Evolutionary conservation across 2,888 invertebrate species (phyloP).

Genomic region (Creontiades dilutus): DNA sequence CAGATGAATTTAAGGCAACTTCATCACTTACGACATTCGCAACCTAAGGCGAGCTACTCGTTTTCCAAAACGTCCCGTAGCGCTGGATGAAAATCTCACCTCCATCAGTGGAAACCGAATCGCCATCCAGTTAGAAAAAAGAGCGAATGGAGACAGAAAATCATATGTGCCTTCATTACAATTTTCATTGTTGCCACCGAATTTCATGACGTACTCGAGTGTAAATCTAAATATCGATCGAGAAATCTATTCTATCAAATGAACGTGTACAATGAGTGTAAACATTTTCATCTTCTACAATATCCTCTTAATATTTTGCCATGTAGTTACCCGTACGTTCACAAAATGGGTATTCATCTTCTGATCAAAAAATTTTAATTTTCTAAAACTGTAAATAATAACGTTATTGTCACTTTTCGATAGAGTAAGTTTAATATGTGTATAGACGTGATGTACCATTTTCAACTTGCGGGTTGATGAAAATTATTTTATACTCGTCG

Average conservation of each 20-base stretch:
- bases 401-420: neutral
- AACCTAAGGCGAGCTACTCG: neutral
- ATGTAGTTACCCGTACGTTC: neutral
- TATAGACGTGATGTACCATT: neutral
- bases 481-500: neutral
- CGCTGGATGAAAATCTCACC: no score
- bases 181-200: constrained; percentile 25
- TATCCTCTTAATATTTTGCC: neutral
- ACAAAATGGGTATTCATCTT: no score
- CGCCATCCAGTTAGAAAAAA: neutral
- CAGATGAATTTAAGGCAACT: constrained; percentile 45
- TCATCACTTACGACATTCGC: neutral
- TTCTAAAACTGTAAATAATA: constrained; percentile 8
- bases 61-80: neutral
- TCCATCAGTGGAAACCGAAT: no score
- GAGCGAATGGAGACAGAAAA: neutral
- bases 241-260: neutral
- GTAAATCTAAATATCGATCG: neutral
- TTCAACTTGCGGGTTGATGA: constrained; percentile 18
- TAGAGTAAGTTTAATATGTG: neutral
- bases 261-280: neutral
- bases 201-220: neutral
- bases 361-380: neutral
- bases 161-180: constrained; percentile 7
- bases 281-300: neutral